These are phyloP conservation scores for Pelodytes ibericus DNA, from an alignment of 2,797 vertebrate species.

Conservation along the genomic window DNA sequence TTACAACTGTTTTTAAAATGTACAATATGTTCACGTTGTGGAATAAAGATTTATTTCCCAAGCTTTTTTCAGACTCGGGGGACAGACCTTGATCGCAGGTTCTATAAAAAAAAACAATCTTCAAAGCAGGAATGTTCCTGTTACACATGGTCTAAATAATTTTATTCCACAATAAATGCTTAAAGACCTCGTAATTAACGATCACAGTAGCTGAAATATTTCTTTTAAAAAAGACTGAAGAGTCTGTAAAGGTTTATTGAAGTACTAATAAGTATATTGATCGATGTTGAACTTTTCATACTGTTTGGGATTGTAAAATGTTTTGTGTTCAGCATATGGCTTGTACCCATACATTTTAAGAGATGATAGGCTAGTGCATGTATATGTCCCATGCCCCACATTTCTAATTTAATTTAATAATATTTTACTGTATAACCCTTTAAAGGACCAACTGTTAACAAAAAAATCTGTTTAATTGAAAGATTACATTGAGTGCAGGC, in stretches of 20 bases:
- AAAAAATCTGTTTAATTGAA: no score
- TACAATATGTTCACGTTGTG: no score
- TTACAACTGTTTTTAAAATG: no score
- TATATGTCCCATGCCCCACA: no score
- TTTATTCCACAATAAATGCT: constrained; percentile 14
- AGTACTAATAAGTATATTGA: constrained; percentile 21
- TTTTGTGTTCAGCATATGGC: no score
- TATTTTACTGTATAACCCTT: no score
- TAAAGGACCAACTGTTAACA: no score
- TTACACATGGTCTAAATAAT: constrained; percentile 15
- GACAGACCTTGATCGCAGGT: constrained; percentile 5
- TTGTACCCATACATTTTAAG: no score
- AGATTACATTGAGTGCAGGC: no score
- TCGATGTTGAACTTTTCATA: not conserved
- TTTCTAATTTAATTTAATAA: no score
- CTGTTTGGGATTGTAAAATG: not conserved
- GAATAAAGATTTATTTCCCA: not conserved
- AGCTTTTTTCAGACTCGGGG: not conserved
- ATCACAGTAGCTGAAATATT: constrained; percentile 9
- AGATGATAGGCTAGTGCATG: no score
- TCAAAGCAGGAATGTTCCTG: constrained; percentile 32
- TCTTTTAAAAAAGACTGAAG: not conserved
- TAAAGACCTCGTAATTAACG: not conserved
- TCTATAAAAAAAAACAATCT: constrained; percentile 9
- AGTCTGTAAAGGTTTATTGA: constrained; percentile 6